A percentile compares a stretch with the other conserved stretches of the same genome.
Conservation (phyloP, 2,113 vertebrate genomes). For the Gavialis gangeticus region DNA sequence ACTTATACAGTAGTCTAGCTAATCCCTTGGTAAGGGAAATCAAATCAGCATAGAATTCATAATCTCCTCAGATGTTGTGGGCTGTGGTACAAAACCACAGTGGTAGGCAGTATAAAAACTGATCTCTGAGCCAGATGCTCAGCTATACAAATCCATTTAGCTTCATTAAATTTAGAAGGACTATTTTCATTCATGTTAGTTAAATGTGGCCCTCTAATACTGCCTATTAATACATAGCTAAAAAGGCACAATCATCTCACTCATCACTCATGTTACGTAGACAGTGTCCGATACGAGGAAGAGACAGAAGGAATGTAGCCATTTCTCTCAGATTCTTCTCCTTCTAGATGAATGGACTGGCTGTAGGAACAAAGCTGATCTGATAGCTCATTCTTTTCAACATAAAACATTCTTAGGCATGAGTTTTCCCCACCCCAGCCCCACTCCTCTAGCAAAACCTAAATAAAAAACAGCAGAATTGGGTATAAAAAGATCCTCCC, state of each 20-base stretch:
- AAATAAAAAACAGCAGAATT: no score
- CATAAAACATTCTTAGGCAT: neutral
- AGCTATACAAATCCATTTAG: neutral
- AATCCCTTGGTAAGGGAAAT: neutral
- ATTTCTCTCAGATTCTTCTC: neutral
- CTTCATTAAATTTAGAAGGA: neutral
- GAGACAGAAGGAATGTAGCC: neutral
- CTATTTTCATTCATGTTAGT: neutral
- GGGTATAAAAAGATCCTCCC: no score
- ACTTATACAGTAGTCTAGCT: neutral
- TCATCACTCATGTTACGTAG: neutral
- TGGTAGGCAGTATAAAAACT: fast-evolving
- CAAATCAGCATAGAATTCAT: no score
- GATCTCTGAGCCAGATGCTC: neutral
- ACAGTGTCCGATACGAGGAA: neutral
- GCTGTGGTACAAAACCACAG: neutral
- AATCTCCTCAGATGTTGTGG: neutral
- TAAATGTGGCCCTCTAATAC: neutral
- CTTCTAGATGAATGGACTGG: neutral
- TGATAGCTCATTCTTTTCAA: neutral
- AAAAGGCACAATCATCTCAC: neutral
- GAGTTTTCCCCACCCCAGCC: neutral
- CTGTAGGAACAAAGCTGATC: neutral
- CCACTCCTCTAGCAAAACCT: no score
- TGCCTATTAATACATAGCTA: neutral